Evolutionary conservation across 1,140 invertebrate species (phyloP).

Genomic region (Drosophila asahinai): DNA sequence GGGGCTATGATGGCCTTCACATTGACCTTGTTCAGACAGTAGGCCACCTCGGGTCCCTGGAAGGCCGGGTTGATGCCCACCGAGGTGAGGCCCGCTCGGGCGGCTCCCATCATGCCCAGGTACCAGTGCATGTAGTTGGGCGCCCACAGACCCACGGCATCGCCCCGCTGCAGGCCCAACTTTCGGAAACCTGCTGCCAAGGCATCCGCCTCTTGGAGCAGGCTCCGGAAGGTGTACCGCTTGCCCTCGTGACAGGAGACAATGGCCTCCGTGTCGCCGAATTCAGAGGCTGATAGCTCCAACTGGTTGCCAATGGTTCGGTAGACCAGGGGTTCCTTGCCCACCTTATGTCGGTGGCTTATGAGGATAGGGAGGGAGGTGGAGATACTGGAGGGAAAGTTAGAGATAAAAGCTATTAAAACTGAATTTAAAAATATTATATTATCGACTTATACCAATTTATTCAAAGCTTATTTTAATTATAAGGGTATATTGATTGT

Average conservation of each 20-base stretch:
- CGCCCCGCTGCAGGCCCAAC: conserved; percentile 92
- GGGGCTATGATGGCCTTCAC: conserved; percentile 90
- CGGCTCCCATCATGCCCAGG: conserved; percentile 91
- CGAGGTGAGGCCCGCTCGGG: conserved; percentile 92
- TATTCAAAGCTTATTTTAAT: not conserved
- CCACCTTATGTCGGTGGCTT: conserved; percentile 85
- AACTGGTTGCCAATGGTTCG: conserved; percentile 89
- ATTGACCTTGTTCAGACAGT: conserved; percentile 92
- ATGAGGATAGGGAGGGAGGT: conserved; percentile 2
- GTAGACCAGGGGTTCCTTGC: conserved; percentile 86
- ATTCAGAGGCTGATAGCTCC: conserved; percentile 86
- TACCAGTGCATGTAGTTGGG: conserved; percentile 95
- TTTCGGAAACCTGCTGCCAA: conserved; percentile 92
- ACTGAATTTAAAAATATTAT: not conserved
- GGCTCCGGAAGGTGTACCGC: conserved; percentile 88
- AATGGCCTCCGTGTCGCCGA: conserved; percentile 87
- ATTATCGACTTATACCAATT: not conserved
- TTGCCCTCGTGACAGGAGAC: conserved; percentile 88
- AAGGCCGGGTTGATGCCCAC: conserved; percentile 95
- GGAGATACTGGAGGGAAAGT: conserved; percentile 33
- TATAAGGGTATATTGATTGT: not conserved
- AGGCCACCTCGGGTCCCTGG: conserved; percentile 91
- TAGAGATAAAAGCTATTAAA: not conserved
- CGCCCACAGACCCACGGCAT: conserved; percentile 94
- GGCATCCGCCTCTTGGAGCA: conserved; percentile 89